phyloP scores from a whole-genome alignment of 1,140 invertebrate genomes.

The Pseudomyrmex sp. region DNA sequence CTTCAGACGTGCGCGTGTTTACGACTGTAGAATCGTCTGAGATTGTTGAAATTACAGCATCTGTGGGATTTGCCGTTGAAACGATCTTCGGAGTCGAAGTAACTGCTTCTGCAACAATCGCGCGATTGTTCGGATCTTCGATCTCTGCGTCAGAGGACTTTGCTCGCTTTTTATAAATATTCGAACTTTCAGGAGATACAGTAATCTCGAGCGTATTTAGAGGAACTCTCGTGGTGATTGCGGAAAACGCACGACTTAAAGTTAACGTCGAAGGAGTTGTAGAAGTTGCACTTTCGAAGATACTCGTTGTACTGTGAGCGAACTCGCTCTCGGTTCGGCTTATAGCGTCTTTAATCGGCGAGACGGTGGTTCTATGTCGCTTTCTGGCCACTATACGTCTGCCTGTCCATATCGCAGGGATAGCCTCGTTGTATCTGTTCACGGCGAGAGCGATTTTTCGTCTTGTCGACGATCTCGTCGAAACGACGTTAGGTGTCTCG shows the following conservation, averaged over 20 bases:
- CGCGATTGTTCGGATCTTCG: background rate
- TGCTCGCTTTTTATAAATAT: background rate
- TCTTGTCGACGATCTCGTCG: background rate
- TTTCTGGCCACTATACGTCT: constrained; percentile 14
- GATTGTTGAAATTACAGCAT: background rate
- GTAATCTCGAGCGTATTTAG: background rate
- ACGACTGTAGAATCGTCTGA: background rate
- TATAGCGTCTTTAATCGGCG: constrained; percentile 1
- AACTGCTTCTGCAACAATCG: background rate
- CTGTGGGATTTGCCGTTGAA: background rate
- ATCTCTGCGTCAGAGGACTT: background rate
- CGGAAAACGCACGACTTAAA: background rate
- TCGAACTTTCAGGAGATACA: background rate
- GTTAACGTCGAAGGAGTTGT: background rate
- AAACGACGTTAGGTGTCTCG: background rate
- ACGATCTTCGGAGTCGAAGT: background rate
- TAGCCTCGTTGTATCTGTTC: constrained; percentile 16
- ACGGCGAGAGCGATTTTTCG: background rate
- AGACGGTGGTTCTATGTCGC: constrained; percentile 1
- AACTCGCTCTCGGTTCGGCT: constrained; percentile 3
- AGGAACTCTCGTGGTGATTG: background rate
- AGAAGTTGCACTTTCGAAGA: background rate
- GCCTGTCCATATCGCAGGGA: constrained; percentile 19
- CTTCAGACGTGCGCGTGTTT: too few species aligned
- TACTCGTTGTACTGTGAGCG: background rate